phyloP scores from a whole-genome alignment of 2,888 invertebrate species.

The Apamea crenata region DNA sequence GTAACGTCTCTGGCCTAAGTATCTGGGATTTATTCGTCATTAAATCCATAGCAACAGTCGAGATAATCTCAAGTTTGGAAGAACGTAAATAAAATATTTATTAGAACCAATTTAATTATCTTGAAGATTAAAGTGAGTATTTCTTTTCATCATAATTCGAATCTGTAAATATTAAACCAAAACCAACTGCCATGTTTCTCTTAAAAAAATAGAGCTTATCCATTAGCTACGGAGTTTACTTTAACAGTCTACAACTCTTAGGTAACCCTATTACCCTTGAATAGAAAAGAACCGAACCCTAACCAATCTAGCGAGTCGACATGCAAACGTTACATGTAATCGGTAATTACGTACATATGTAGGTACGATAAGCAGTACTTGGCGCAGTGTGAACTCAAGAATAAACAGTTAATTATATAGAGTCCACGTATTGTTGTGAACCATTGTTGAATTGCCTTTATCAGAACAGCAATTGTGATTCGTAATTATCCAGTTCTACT shows the following conservation, averaged over 20 bases:
- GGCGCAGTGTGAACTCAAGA: conserved; percentile 57
- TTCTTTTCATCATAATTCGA: conserved; percentile 1
- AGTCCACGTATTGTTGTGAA: conserved; percentile 42
- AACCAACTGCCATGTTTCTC: not conserved
- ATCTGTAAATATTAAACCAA: not conserved
- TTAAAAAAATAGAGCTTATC: not conserved
- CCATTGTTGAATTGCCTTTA: conserved; percentile 38
- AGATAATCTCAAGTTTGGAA: not conserved
- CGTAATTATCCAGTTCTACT: not conserved
- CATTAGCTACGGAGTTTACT: not conserved
- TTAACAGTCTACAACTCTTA: conserved; percentile 4
- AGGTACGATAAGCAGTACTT: conserved; percentile 60
- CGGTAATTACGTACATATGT: conserved; percentile 60
- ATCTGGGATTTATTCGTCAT: conserved; percentile 26
- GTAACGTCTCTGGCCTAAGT: conserved; percentile 35
- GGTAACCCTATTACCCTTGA: conserved; percentile 54
- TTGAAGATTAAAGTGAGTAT: conserved; percentile 7
- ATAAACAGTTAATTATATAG: conserved; percentile 58
- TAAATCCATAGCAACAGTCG: not conserved
- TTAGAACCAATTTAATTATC: conserved; percentile 16
- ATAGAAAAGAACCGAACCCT: conserved; percentile 53
- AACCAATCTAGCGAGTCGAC: conserved; percentile 38
- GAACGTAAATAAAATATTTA: conserved; percentile 1
- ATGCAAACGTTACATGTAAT: conserved; percentile 58
- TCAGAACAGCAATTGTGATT: conserved; percentile 24